These are phyloP conservation scores for Mimachlamys varia DNA, from an alignment of 2,888 invertebrate species.

Conservation along the genomic window DNA sequence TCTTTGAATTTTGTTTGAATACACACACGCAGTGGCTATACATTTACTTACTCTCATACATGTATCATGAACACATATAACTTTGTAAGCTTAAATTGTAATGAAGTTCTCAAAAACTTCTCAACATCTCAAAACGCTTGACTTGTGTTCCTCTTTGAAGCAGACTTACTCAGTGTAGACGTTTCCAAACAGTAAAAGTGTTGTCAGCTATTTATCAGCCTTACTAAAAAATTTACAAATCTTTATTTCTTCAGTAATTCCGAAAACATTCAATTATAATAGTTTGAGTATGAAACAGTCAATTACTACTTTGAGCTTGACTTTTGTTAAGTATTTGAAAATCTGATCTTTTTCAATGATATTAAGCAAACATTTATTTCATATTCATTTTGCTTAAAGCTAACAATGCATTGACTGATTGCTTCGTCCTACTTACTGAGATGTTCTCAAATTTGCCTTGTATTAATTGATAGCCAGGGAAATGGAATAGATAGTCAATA, in stretches of 20 bases:
- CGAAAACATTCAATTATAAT: not conserved
- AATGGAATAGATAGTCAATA: not conserved
- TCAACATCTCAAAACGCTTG: not conserved
- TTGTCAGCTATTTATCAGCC: not conserved
- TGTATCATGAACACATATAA: not conserved
- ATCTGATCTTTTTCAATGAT: not conserved
- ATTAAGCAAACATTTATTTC: not conserved
- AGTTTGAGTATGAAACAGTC: too few relatives aligned
- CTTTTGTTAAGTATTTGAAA: too few relatives aligned
- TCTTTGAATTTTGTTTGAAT: not conserved
- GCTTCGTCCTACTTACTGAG: not conserved
- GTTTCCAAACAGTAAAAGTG: not conserved
- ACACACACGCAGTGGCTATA: not conserved
- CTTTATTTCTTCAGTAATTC: not conserved
- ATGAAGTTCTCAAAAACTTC: not conserved
- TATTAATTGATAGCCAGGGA: not conserved
- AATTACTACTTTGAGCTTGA: too few relatives aligned
- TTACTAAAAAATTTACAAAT: not conserved
- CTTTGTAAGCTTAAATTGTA: not conserved
- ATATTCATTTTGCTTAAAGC: too few relatives aligned
- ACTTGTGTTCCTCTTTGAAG: not conserved
- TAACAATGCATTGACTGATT: not conserved
- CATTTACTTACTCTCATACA: too few relatives aligned
- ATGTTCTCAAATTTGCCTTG: slow-evolving; percentile 8
- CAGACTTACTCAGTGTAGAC: not conserved